Evolutionary conservation across 2,797 vertebrate species (phyloP), one percentile per base, ranked within the genome.

Genomic region (Lateolabrax maculatus): DNA sequence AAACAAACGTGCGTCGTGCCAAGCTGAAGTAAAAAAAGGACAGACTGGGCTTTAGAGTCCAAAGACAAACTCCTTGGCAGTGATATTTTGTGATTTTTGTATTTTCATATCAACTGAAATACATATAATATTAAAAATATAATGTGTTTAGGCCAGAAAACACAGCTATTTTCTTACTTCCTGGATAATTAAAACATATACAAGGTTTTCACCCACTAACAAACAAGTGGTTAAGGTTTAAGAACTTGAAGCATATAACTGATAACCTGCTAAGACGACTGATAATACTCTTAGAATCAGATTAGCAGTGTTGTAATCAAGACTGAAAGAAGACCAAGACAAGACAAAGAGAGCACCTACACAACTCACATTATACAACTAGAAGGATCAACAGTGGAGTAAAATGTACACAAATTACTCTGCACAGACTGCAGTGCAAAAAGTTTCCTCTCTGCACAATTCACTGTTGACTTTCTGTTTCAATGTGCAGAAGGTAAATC

Each of bases 1-100:
- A 94, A 91, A 92, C 83, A 88, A 86, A 77, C 3, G 55, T 36
- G 76, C 46, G 78, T 8, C 2, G 23, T 3, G 72, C 71, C 80
- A 80, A 57, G 66, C 21, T 10, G 1, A 9, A 39, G 83, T 68
- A 67, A 61, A 37, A 82, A 81, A 80, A 71, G 84, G 84, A 80
- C 71, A 68, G 71, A 66, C 46, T 5, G 39, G 44, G 36, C 31
- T n/a, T 19, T 1, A 34, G 49, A 31, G 71, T 9, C 36, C 29
- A 25, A 36, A 69, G 10, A 62, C 49, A 43, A 60, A 72, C 19
- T 25, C 3, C 2, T 9, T 39, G 18, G 21, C 21, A 34, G 60
- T 19, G 2, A 70, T 15, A 44, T 49, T 57, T 19, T 25, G 27
- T 43, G 39, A n/a, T n/a, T n/a, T n/a, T n/a, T n/a, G n/a, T n/a